Conservation (phyloP, 2,797 vertebrate genomes). For the Clarias pachynema region DNA sequence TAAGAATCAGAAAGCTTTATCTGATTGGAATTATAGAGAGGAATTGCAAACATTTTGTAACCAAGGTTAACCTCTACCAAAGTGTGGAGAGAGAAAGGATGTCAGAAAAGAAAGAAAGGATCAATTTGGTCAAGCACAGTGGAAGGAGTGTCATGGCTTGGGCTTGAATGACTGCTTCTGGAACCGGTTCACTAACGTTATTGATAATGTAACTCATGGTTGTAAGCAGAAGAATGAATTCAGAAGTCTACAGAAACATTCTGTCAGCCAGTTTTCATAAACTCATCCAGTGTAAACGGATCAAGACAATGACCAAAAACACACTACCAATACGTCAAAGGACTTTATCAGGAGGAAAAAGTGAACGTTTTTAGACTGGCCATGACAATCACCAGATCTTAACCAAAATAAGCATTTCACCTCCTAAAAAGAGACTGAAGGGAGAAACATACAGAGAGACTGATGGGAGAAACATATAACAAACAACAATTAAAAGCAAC, state of each 20-base stretch:
- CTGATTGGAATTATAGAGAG: neutral
- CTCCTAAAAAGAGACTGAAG: neutral
- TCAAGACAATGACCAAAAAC: neutral
- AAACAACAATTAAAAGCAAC: neutral
- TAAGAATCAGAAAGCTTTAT: neutral
- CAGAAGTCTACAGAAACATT: neutral
- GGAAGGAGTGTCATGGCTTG: neutral
- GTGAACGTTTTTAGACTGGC: neutral
- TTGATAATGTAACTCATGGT: neutral
- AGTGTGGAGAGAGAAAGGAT: neutral
- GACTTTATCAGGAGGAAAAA: neutral
- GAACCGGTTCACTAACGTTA: neutral
- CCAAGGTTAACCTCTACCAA: neutral
- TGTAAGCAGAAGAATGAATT: neutral
- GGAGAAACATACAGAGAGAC: neutral
- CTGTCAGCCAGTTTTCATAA: neutral
- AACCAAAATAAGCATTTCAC: neutral
- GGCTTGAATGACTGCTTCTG: neutral
- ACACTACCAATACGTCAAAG: neutral
- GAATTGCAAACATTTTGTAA: neutral
- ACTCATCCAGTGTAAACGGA: neutral
- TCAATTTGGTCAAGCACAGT: neutral
- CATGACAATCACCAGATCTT: neutral
- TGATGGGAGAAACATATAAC: neutral
- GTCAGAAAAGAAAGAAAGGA: neutral